phyloP scores from a whole-genome alignment of 2,797 vertebrate species.

The Lutjanus argentimaculatus region DNA sequence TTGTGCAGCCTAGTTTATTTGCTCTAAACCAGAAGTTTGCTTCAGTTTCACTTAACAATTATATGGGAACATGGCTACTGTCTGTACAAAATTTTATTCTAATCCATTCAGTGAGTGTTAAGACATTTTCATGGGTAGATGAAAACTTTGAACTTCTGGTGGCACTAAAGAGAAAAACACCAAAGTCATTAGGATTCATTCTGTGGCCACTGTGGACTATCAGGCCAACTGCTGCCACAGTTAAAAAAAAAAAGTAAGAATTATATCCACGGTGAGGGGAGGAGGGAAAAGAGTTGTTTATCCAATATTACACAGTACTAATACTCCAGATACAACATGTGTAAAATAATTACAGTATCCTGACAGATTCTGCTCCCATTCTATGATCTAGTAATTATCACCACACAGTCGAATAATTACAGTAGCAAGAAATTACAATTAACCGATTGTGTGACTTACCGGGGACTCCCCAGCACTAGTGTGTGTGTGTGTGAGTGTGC shows the following conservation, averaged over 20 bases:
- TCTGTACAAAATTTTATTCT: neutral
- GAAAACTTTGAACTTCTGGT: neutral
- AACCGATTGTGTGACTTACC: slow-evolving; percentile 82
- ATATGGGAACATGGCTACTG: too few relatives aligned
- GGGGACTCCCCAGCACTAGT: slow-evolving; percentile 60
- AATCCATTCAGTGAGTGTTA: neutral
- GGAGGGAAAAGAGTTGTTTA: slow-evolving; percentile 45
- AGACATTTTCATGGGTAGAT: neutral
- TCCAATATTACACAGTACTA: slow-evolving; percentile 32
- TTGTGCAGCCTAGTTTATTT: too few relatives aligned
- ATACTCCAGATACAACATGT: slow-evolving; percentile 57
- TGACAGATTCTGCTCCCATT: slow-evolving; percentile 76
- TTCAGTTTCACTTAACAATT: too few relatives aligned
- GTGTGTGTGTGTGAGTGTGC: slow-evolving; percentile 33
- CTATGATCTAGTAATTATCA: slow-evolving; percentile 85
- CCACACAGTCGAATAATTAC: slow-evolving; percentile 87
- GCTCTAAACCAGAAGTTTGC: too few relatives aligned
- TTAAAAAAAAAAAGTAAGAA: neutral
- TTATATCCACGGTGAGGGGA: neutral
- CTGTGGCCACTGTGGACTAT: neutral
- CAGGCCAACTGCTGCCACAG: neutral
- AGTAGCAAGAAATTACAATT: slow-evolving; percentile 85
- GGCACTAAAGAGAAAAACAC: neutral
- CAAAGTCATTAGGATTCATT: neutral
- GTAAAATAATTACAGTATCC: slow-evolving; percentile 80